Percentiles rank a stretch among this genome's conserved stretches.
phyloP scores from a whole-genome alignment of 2,888 invertebrate species.

The Melipona beecheii region DNA sequence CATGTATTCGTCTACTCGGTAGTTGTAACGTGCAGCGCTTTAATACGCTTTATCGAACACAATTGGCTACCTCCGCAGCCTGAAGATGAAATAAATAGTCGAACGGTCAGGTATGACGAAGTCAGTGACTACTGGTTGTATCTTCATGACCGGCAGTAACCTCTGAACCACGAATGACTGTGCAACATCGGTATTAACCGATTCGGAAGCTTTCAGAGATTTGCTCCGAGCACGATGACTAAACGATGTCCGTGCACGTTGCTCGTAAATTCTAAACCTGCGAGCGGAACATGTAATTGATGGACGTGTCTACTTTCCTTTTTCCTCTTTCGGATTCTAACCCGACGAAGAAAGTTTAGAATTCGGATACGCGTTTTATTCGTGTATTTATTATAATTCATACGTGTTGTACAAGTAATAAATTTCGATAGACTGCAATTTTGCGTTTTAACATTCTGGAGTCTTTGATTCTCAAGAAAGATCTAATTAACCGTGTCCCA shows the following conservation, averaged over 20 bases:
- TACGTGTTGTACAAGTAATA: neutral
- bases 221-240: slow-evolving; percentile 63
- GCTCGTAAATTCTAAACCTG: neutral
- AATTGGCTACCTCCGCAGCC: slow-evolving; percentile 30
- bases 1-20: neutral
- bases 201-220: slow-evolving; percentile 58
- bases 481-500: neutral
- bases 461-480: neutral
- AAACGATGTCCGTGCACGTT: slow-evolving; percentile 47
- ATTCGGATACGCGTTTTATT: neutral
- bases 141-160: slow-evolving; percentile 56
- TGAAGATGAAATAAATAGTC: slow-evolving; percentile 51
- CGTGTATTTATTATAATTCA: neutral
- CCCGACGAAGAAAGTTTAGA: neutral
- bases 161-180: slow-evolving; percentile 60
- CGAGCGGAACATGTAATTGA: slow-evolving; percentile 34
- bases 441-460: too few relatives aligned
- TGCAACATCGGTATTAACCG: slow-evolving; percentile 52
- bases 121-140: slow-evolving; percentile 68
- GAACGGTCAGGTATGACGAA: slow-evolving; percentile 59
- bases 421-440: neutral
- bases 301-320: neutral
- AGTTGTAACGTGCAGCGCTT: slow-evolving; percentile 28
- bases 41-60: slow-evolving; percentile 46
- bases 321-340: neutral